Evolutionary conservation across 1,140 invertebrate genomes (phyloP).

Genomic region (Drosophila setifemur): DNA sequence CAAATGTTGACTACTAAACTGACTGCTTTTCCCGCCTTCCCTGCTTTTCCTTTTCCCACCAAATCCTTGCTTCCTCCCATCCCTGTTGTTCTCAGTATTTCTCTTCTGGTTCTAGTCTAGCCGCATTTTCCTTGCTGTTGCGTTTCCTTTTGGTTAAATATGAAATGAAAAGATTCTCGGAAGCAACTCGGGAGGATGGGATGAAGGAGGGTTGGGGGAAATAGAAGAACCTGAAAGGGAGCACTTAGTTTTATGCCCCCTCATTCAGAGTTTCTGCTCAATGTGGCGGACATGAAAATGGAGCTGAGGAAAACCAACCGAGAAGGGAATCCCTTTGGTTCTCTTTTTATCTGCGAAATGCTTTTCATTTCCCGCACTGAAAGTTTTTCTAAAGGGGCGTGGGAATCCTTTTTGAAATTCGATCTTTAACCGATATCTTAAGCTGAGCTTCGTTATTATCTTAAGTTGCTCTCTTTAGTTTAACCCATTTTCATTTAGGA

Average conservation of each 20-base stretch:
- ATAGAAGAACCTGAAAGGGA: conserved; percentile 29
- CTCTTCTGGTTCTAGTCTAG: conserved; percentile 25
- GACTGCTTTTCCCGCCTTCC: neutral
- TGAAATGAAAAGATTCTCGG: conserved; percentile 64
- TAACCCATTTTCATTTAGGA: neutral
- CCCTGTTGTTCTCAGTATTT: no score
- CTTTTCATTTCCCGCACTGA: neutral
- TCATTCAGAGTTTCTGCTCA: conserved; percentile 50
- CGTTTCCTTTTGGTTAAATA: conserved; percentile 27
- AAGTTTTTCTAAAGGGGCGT: neutral
- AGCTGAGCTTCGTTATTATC: no score
- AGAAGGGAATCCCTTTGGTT: neutral
- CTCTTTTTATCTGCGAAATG: neutral
- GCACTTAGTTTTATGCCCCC: conserved; percentile 57
- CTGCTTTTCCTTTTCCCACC: no score
- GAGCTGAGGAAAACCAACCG: no score
- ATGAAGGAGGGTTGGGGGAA: neutral
- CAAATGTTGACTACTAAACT: conserved; percentile 48
- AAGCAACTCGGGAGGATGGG: no score
- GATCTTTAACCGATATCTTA: neutral
- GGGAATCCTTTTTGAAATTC: neutral
- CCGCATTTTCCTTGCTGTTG: conserved; percentile 14
- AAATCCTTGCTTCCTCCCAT: neutral
- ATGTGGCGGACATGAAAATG: conserved; percentile 42
- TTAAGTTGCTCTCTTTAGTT: no score